Base-by-base conservation (phyloP, 1,140 invertebrate genomes). In the Anoplolepis gracilipes region DNA sequence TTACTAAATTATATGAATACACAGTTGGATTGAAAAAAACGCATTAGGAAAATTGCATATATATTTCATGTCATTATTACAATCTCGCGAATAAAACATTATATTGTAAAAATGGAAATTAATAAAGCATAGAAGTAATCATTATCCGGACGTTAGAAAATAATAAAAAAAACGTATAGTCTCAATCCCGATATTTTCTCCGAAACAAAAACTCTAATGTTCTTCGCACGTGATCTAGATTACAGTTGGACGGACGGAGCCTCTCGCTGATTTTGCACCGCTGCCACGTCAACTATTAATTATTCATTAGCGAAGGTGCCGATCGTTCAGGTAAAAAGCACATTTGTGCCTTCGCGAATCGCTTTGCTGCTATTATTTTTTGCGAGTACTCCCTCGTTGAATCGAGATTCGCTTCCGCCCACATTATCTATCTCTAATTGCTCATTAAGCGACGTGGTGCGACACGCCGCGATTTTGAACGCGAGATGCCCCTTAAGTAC, bases 401-500 rank as follows among this genome's bases (percentile, higher is more conserved):
- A 19, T 30, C 53, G n/a, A n/a, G n/a, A n/a, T n/a, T 72, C 76
- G 25, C 19, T 59, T 67, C 30, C 39, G 3, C 33, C 8, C 28
- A 6, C 55, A 53, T 49, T 53, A 69, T 87, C 55, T 77, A 85
- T 69, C 55, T 46, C 46, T 85, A 91, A 91, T 91, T 90, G 84
- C 25, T 88, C 85, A 65, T 88, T 87, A 85, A 82, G 46, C 55
- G 19, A 64, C 25, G 76, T 69, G 42, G 13, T 3, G 53, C 59
- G 69, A 78, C 78, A 64, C 70, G 85, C 85, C 75, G 73, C 70
- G 87, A 86, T 85, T 84, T 81, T 77, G 28, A 65, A 62, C 53
- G 33, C 57, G 53, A n/a, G n/a, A 46, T 59, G 36, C 57, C 22
- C 42, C 39, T 53, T 57, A 55, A n/a, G 55, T 22, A 73, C 65